These are phyloP conservation scores for Camponotus vicinus DNA, from an alignment of 1,140 invertebrate genomes.

Conservation along the genomic window DNA sequence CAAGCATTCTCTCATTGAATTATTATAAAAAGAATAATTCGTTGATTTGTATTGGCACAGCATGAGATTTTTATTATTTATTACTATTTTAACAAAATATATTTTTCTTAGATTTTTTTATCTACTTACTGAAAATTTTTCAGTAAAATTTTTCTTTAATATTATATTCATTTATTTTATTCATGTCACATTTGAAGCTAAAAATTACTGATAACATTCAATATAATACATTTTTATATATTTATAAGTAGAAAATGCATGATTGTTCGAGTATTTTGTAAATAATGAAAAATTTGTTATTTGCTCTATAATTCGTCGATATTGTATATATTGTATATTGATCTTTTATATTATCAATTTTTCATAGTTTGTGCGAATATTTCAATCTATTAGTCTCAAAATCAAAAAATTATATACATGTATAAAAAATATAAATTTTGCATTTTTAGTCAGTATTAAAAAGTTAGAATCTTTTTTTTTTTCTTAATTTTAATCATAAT, in stretches of 20 bases:
- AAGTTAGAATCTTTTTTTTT: neutral
- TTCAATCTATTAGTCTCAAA: neutral
- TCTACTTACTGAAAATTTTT: conserved; percentile 12
- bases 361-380: too few relatives aligned
- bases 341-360: neutral
- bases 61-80: conserved; percentile 68
- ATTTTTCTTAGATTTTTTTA: conserved; percentile 26
- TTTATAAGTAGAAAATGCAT: conserved; percentile 2
- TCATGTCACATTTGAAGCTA: neutral
- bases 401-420: neutral
- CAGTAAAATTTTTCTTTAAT: neutral
- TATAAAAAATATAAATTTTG: neutral
- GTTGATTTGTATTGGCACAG: conserved; percentile 83
- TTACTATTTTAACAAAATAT: conserved; percentile 15
- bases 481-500: neutral
- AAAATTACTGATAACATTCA: conserved; percentile 1
- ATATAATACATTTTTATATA: neutral
- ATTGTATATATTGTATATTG: conserved; percentile 4
- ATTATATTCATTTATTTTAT: conserved; percentile 7
- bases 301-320: too few relatives aligned
- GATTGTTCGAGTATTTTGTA: conserved; percentile 1
- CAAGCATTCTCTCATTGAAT: conserved; percentile 83
- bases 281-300: neutral
- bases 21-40: conserved; percentile 84
- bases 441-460: neutral